Evolutionary conservation across 2,113 vertebrate genomes (phyloP).

Genomic region (Daphoenositta chrysoptera): DNA sequence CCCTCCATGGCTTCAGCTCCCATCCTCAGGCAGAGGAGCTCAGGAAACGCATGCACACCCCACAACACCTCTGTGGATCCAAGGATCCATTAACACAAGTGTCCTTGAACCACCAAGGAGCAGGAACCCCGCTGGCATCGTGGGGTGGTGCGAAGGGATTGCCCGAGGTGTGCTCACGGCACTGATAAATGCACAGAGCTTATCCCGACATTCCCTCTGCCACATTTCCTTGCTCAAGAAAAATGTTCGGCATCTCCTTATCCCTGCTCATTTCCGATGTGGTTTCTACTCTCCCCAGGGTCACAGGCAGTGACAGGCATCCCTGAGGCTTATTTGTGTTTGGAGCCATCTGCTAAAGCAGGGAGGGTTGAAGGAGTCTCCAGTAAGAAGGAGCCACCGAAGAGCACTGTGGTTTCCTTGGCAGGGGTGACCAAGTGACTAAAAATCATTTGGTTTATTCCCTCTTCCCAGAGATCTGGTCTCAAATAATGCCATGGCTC

Average conservation of each 20-base stretch:
- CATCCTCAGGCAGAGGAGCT: neutral
- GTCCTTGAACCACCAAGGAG: neutral
- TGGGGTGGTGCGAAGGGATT: fast-evolving
- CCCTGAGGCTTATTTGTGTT: neutral
- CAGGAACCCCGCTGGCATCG: fast-evolving
- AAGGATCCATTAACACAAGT: fast-evolving
- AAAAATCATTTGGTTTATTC: neutral
- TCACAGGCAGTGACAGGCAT: neutral
- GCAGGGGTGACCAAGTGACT: neutral
- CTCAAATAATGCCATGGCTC: neutral
- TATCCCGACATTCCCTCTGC: neutral
- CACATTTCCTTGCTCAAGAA: neutral
- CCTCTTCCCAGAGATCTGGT: neutral
- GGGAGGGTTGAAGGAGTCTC: neutral
- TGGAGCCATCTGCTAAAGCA: neutral
- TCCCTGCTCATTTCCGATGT: neutral
- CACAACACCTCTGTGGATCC: neutral
- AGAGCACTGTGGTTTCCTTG: neutral
- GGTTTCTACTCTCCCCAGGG: neutral
- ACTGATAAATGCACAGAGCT: neutral
- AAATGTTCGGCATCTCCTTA: neutral
- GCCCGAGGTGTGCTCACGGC: fast-evolving
- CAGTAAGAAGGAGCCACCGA: neutral
- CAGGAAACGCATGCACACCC: neutral
- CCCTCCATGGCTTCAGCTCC: neutral